Percentiles rank a stretch among this genome's conserved stretches.
phyloP scores from a whole-genome alignment of 2,888 invertebrate genomes.

The Orthosia cruda region DNA sequence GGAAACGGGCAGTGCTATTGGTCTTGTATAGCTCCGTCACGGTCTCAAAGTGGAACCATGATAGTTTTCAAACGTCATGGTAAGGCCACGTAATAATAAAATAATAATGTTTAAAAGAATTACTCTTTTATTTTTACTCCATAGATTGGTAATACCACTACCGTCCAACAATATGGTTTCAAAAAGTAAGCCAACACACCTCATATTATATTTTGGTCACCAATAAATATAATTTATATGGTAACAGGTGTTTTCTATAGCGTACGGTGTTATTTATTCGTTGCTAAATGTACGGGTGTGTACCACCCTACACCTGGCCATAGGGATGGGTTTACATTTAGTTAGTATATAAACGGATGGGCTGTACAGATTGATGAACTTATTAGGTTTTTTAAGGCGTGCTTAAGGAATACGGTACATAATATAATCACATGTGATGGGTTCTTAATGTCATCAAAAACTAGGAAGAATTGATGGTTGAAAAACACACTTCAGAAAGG shows the following conservation, averaged over 20 bases:
- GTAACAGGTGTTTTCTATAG: slow-evolving; percentile 57
- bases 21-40: too few species aligned
- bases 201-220: slow-evolving; percentile 20
- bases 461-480: too few species aligned
- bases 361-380: not conserved
- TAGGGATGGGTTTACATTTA: not conserved
- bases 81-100: too few species aligned
- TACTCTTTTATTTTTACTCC: not conserved
- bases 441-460: too few species aligned
- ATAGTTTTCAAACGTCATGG: too few species aligned
- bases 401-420: too few species aligned
- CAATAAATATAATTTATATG: slow-evolving; percentile 51
- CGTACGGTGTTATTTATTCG: slow-evolving; percentile 54
- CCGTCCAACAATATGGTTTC: not conserved
- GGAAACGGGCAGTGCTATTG: too few species aligned
- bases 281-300: slow-evolving; percentile 35
- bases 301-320: slow-evolving; percentile 37
- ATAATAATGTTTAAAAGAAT: too few species aligned
- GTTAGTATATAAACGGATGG: not conserved
- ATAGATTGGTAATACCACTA: not conserved
- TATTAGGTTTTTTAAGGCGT: too few species aligned
- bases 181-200: slow-evolving; percentile 1
- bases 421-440: too few species aligned
- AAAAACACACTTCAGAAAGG: too few species aligned
- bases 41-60: too few species aligned